A percentile compares a stretch with the other conserved stretches of the same genome.
Conservation (phyloP, 2,113 vertebrate species). For the Anguilla japonica region DNA sequence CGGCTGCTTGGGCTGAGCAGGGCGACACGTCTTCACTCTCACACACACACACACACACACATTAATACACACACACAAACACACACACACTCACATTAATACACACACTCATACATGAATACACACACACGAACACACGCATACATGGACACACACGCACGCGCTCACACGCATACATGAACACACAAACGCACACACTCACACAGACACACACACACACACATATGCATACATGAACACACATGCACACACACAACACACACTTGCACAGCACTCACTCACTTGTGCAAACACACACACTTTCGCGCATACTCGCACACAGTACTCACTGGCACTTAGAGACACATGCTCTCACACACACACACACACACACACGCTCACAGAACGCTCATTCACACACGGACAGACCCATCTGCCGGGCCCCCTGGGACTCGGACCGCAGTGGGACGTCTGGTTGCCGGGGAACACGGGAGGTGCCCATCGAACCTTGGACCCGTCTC, state of each 20-base stretch:
- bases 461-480: not conserved
- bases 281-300: not conserved
- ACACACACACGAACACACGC: not conserved
- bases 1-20: constrained; percentile 72
- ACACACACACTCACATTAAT: not conserved
- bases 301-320: constrained; percentile 25
- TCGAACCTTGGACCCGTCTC: not conserved
- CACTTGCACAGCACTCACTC: no score
- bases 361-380: not conserved
- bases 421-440: constrained; percentile 9
- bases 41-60: constrained; percentile 25
- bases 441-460: constrained; percentile 6
- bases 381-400: not conserved
- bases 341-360: not conserved
- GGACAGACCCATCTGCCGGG: not conserved
- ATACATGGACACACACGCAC: not conserved
- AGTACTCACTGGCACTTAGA: not conserved
- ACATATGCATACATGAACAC: not conserved
- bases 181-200: not conserved
- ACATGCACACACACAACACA: not conserved
- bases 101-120: not conserved
- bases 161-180: not conserved
- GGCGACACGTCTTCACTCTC: constrained; percentile 36
- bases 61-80: not conserved
- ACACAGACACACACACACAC: not conserved